These are phyloP conservation scores for Nasonovia ribisnigri DNA, from an alignment of 2,888 invertebrate genomes.

Conservation along the genomic window DNA sequence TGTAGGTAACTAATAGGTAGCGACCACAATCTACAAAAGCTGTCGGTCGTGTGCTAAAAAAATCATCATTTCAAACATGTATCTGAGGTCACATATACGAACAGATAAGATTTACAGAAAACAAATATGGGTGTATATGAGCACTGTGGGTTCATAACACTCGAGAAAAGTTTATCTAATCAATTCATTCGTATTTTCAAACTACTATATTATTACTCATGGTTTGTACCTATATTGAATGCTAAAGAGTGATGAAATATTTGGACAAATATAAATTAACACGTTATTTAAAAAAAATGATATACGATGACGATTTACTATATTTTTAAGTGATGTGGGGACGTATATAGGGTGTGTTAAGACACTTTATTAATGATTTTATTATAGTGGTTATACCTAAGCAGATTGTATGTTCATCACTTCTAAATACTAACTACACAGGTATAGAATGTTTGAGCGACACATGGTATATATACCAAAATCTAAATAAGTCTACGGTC, in stretches of 20 bases:
- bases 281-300: not conserved
- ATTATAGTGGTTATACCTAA: too few relatives aligned
- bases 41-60: conserved; percentile 40
- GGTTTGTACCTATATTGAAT: not conserved
- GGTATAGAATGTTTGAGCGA: not conserved
- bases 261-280: not conserved
- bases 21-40: not conserved
- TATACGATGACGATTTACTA: not conserved
- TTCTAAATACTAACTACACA: not conserved
- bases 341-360: not conserved
- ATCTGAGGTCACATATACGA: not conserved
- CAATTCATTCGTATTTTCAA: conserved; percentile 15
- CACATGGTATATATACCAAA: not conserved
- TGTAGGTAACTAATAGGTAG: not conserved
- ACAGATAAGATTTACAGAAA: conserved; percentile 43
- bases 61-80: not conserved
- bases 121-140: conserved; percentile 54
- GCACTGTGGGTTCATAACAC: not conserved
- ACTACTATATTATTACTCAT: conserved; percentile 8
- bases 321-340: not conserved
- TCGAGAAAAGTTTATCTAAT: conserved; percentile 52
- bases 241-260: not conserved
- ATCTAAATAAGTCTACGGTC: not conserved
- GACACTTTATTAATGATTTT: not conserved
- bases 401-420: not conserved